Percentiles rank a stretch among this genome's conserved stretches.
These are phyloP conservation scores for Malurus melanocephalus DNA, from an alignment of 2,113 vertebrate genomes.

Conservation along the genomic window DNA sequence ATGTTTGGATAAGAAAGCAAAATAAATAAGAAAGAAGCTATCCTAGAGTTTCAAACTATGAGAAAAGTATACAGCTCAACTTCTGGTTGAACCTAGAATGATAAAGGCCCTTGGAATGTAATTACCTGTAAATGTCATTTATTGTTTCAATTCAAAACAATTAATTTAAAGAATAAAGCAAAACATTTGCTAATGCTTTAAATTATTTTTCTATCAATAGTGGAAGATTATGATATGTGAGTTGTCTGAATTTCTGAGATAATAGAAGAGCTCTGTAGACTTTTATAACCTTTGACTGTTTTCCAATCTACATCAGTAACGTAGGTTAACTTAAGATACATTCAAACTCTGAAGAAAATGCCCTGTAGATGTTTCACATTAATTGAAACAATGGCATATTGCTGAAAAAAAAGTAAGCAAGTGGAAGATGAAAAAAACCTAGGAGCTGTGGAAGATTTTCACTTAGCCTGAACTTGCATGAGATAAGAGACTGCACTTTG, in stretches of 20 bases:
- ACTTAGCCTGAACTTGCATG: neutral
- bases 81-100: neutral
- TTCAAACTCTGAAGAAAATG: neutral
- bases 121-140: neutral
- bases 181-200: neutral
- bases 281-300: neutral
- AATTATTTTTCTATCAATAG: neutral
- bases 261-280: neutral
- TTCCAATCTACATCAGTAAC: neutral
- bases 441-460: neutral
- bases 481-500: neutral
- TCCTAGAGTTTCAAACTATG: neutral
- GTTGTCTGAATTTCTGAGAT: neutral
- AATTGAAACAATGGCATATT: neutral
- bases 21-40: neutral
- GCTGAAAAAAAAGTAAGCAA: neutral
- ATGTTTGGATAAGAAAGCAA: neutral
- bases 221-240: neutral
- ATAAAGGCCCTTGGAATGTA: slow-evolving; percentile 11
- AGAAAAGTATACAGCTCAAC: neutral
- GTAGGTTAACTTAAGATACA: neutral
- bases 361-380: neutral
- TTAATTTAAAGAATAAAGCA: neutral
- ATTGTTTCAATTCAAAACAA: neutral
- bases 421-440: neutral